phyloP scores from a whole-genome alignment of 1,140 invertebrate genomes.

The Colletes gigas region DNA sequence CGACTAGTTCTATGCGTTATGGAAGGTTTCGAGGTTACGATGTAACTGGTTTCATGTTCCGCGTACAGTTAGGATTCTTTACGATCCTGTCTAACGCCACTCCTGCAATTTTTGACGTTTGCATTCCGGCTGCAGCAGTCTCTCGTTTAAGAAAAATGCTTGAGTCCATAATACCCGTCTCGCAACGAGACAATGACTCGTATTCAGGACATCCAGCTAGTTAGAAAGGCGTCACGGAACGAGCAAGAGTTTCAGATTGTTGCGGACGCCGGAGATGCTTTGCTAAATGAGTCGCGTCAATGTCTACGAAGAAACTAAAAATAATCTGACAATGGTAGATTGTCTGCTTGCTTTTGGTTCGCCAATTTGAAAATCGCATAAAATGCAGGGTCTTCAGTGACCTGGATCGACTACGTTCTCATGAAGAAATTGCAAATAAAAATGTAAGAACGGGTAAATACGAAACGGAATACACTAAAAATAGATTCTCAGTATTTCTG shows the following conservation, averaged over 20 bases:
- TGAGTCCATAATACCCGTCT: constrained; percentile 23
- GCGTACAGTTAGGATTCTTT: constrained; percentile 25
- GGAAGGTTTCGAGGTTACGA: too few relatives aligned
- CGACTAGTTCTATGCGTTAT: too few relatives aligned
- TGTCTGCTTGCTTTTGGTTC: too few relatives aligned
- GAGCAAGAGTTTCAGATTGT: constrained; percentile 6
- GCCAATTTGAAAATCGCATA: too few relatives aligned
- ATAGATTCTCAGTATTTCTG: too few relatives aligned
- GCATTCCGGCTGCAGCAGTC: constrained; percentile 40
- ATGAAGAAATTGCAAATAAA: too few relatives aligned
- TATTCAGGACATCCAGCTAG: constrained; percentile 34
- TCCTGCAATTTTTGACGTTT: constrained; percentile 44
- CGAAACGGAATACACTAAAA: too few relatives aligned
- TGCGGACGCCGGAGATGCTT: neutral
- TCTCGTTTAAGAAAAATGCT: constrained; percentile 12
- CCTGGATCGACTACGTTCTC: too few relatives aligned
- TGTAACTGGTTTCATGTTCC: neutral
- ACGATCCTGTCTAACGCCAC: constrained; percentile 26
- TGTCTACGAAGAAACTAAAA: neutral
- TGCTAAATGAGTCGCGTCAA: neutral
- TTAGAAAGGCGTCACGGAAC: constrained; percentile 14
- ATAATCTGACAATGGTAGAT: neutral
- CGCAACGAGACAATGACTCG: constrained; percentile 39
- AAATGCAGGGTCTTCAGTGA: too few relatives aligned
- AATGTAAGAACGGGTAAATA: too few relatives aligned